Evolutionary conservation across 2,113 vertebrate species (phyloP).

Genomic region (Gila orcuttii): DNA sequence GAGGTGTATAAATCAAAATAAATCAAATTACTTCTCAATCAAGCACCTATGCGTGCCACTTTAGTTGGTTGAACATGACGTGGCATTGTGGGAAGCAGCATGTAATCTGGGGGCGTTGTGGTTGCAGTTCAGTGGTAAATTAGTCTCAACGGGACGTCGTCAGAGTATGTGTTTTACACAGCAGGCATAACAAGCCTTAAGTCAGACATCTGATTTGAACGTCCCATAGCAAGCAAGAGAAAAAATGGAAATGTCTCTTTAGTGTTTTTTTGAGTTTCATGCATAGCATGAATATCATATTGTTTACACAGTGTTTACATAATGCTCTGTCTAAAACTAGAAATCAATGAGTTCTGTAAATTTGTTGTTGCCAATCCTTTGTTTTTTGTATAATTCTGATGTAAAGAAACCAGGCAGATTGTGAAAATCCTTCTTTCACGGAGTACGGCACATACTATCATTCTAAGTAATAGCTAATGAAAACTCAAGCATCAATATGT

Average conservation of each 20-base stretch:
- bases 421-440: not conserved
- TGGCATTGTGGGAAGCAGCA: slow-evolving; percentile 14
- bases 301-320: slow-evolving; percentile 1
- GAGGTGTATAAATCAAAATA: slow-evolving; percentile 64
- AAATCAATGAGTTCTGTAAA: not conserved
- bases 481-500: not conserved
- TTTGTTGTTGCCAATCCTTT: not conserved
- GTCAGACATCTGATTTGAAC: slow-evolving; percentile 54
- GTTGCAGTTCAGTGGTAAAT: slow-evolving; percentile 62
- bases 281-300: not conserved
- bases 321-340: not conserved
- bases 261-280: not conserved
- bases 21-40: slow-evolving; percentile 66
- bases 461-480: not conserved
- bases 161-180: slow-evolving; percentile 51
- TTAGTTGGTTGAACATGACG: slow-evolving; percentile 25
- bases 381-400: not conserved
- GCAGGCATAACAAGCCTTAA: slow-evolving; percentile 60
- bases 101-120: slow-evolving; percentile 41
- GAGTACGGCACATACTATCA: not conserved
- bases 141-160: slow-evolving; percentile 59
- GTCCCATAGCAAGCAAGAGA: not conserved
- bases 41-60: slow-evolving; percentile 36
- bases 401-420: not conserved
- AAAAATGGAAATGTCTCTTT: not conserved